phyloP scores from a whole-genome alignment of 2,888 invertebrate species.

The Rhingia campestris region DNA sequence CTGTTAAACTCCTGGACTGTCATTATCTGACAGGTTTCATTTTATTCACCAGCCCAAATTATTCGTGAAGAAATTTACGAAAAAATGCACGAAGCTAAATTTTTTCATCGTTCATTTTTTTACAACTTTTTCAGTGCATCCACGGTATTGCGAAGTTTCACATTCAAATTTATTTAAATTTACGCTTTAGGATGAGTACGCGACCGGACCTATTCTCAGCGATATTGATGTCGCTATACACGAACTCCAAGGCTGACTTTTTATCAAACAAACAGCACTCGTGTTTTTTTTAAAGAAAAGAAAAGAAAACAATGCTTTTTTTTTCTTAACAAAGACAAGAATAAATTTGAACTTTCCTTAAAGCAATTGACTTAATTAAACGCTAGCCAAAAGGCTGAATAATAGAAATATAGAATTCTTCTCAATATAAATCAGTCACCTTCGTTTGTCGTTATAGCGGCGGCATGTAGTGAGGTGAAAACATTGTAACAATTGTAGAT shows the following conservation, averaged over 20 bases:
- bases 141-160: no score
- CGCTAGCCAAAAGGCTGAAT: constrained; percentile 55
- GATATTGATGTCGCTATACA: no score
- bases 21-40: no score
- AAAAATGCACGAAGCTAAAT: no score
- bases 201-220: no score
- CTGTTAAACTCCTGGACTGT: no score
- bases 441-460: not conserved
- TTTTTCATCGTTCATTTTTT: no score
- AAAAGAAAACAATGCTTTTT: constrained; percentile 1
- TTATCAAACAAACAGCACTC: not conserved
- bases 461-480: constrained; percentile 53
- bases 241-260: not conserved
- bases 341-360: constrained; percentile 58
- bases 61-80: no score
- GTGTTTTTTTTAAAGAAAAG: not conserved
- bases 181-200: no score
- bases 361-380: constrained; percentile 68
- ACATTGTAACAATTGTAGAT: constrained; percentile 64
- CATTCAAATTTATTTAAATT: no score
- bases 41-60: no score
- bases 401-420: constrained; percentile 31
- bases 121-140: no score
- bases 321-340: constrained; percentile 22
- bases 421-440: constrained; percentile 45